Base-by-base conservation (phyloP, 2,888 invertebrate genomes). In the Thymelicus lineola region DNA sequence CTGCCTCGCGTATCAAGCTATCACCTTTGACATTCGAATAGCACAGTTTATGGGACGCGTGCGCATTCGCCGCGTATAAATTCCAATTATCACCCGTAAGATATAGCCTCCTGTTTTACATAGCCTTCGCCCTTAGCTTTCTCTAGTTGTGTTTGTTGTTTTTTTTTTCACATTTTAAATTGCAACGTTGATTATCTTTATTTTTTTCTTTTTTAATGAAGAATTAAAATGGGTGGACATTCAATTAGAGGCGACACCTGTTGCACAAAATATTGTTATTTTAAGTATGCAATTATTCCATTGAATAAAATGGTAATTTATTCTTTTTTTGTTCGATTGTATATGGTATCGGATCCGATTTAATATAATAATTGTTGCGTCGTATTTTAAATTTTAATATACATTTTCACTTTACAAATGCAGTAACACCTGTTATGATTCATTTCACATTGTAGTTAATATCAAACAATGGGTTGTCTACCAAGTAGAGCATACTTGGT, bases 21-120 rank as follows among this genome's bases (percentile, higher is more conserved):
- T 86, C 85, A 87, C 86, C 87, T 90, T 83, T 90, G 91, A 89
- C 92, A 91, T 92, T 91, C 87, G 77, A 66, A 66, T 71, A 71
- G 78, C 76, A 72, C 75, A 74, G 66, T 75, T 75, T 73, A 74
- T 74, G 71, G 72, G 75, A 74, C 76, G 73, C 73, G 69, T 70
- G 71, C 60, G 70, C 71, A 74, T 73, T 74, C 72, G 73, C 72
- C 71, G 70, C 68, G 72, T 74, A 74, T 74, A 74, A 74, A 75
- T 78, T 75, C 68, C 75, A 75, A 75, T 75, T 75, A 76, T 74
- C 72, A 72, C 74, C 73, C 60, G 68, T 68, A 71, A 73, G 64
- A 69, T 71, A 71, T 62, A 61, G 71, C 68, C 71, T 70, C 46
- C 58, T 58, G 66, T 38, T 66, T 58, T 50, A 58, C 59, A 64